These are phyloP conservation scores for Cryptoblepharus egeriae DNA, from an alignment of 2,797 vertebrate genomes.

Conservation along the genomic window DNA sequence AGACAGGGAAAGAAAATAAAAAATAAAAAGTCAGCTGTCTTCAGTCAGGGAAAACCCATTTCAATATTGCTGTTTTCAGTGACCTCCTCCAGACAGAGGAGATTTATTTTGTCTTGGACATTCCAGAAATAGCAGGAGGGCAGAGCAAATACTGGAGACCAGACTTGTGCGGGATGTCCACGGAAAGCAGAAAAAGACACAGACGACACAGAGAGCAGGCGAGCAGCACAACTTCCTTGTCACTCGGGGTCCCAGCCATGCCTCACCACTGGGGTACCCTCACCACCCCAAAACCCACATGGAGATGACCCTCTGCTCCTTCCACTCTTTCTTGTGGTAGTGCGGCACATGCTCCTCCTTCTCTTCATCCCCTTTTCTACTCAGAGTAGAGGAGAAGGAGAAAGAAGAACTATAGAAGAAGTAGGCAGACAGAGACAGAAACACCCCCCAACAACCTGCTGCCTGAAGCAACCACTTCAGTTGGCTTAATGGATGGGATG, in stretches of 20 bases:
- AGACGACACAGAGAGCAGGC: constrained; percentile 21
- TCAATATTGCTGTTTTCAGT: constrained; percentile 62
- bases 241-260: neutral
- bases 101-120: constrained; percentile 70
- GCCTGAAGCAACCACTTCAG: too few relatives aligned
- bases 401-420: too few relatives aligned
- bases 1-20: constrained; percentile 51
- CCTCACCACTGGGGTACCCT: neutral
- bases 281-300: neutral
- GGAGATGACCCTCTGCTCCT: too few relatives aligned
- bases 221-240: neutral
- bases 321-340: too few relatives aligned
- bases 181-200: constrained; percentile 44
- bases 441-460: too few relatives aligned
- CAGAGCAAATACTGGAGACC: constrained; percentile 66
- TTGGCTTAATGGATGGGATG: too few relatives aligned
- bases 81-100: constrained; percentile 55
- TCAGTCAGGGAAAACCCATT: constrained; percentile 58
- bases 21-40: constrained; percentile 66
- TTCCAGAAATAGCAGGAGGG: constrained; percentile 67
- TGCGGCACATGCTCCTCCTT: too few relatives aligned
- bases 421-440: too few relatives aligned
- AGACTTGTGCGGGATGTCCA: constrained; percentile 48
- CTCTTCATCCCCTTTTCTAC: too few relatives aligned
- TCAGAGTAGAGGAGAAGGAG: too few relatives aligned